Percentiles rank a stretch among this genome's conserved stretches.
Evolutionary conservation across 2,113 vertebrate species (phyloP).

Genomic region (Rhinoderma darwinii): DNA sequence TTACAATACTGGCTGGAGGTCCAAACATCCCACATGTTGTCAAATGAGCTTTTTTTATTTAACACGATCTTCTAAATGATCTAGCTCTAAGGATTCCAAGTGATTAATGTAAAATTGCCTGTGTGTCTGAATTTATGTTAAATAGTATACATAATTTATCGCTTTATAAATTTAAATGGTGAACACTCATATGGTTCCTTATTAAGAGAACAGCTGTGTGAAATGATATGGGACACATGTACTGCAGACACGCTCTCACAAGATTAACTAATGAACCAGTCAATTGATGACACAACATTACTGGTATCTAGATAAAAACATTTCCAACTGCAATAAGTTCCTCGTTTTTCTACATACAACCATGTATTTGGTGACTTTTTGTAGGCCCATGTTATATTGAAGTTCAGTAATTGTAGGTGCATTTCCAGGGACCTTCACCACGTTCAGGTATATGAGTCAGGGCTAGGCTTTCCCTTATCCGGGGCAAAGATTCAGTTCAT

Average conservation of each 20-base stretch:
- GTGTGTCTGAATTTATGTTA: not conserved
- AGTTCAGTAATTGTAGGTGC: no score
- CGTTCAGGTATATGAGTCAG: no score
- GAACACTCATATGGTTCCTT: not conserved
- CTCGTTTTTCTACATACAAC: not conserved
- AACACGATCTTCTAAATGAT: not conserved
- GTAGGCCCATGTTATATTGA: not conserved
- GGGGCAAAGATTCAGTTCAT: no score
- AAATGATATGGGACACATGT: not conserved
- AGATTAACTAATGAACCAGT: conserved; percentile 1
- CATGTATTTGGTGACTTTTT: not conserved
- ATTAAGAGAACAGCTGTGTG: conserved; percentile 3
- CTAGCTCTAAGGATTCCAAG: not conserved
- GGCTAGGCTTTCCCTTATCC: not conserved
- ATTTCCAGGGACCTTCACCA: no score
- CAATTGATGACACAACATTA: not conserved
- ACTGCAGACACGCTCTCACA: not conserved
- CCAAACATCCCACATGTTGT: no score
- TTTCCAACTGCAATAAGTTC: not conserved
- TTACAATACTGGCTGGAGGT: no score
- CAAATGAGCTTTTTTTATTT: no score
- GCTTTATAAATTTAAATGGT: no score
- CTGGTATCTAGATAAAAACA: not conserved
- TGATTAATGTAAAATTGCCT: not conserved
- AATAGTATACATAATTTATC: not conserved